These are phyloP conservation scores for Erpetoichthys calabaricus DNA, from an alignment of 2,797 vertebrate genomes.

Conservation along the genomic window DNA sequence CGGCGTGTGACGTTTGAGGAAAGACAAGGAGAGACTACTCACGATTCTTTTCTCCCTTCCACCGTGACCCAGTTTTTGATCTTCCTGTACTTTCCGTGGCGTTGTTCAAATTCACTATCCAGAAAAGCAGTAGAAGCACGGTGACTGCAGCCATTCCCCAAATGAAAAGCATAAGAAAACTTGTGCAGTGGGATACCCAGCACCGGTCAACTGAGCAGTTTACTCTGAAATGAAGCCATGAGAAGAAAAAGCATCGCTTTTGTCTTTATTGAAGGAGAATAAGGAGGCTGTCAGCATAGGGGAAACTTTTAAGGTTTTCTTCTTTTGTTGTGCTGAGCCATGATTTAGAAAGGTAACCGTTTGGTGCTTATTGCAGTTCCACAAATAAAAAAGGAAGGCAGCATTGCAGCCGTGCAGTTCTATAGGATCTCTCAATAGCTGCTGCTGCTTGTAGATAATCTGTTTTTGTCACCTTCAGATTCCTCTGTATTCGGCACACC, in stretches of 20 bases:
- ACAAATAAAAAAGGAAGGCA: not conserved
- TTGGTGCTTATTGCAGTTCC: not conserved
- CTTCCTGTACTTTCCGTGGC: constrained; percentile 48
- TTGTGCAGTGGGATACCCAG: not conserved
- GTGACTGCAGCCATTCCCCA: constrained; percentile 55
- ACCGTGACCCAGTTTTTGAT: constrained; percentile 73
- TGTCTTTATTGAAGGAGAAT: no score
- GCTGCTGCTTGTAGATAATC: constrained; percentile 10
- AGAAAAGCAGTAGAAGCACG: constrained; percentile 50
- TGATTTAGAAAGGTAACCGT: not conserved
- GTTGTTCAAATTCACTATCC: constrained; percentile 45
- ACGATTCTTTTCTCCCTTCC: constrained; percentile 88
- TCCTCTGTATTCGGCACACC: constrained; percentile 25
- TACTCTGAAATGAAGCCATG: not conserved
- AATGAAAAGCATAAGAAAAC: constrained; percentile 22
- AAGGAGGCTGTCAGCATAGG: not conserved
- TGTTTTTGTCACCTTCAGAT: constrained; percentile 7
- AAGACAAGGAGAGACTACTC: constrained; percentile 48
- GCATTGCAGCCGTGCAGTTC: not conserved
- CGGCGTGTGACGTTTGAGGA: no score
- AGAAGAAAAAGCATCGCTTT: no score
- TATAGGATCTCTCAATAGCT: not conserved
- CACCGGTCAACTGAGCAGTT: not conserved
- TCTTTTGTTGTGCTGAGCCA: not conserved
- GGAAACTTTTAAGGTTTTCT: constrained; percentile 1